These are phyloP conservation scores for Hephaestus fuliginosus DNA, from an alignment of 2,797 vertebrate genomes.

Conservation along the genomic window DNA sequence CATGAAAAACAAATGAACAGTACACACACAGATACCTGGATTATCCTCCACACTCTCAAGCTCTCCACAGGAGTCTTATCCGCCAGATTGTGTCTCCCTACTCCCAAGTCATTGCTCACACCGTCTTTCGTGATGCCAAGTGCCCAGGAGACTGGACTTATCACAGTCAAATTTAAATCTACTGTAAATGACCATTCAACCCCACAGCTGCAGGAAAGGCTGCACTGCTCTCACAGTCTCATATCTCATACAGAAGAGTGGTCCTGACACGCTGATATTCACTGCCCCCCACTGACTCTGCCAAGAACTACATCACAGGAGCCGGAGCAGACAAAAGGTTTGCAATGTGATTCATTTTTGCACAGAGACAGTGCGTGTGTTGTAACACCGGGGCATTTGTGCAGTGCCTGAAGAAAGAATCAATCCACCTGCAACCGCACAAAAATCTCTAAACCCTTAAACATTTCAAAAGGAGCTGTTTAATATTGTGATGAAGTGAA, in stretches of 20 bases:
- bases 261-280: conserved; percentile 52
- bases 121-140: neutral
- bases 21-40: conserved; percentile 21
- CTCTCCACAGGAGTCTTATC: conserved; percentile 18
- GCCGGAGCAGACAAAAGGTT: conserved; percentile 30
- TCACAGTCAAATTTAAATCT: conserved; percentile 63
- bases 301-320: conserved; percentile 49
- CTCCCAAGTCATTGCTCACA: conserved; percentile 32
- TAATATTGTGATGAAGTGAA: neutral
- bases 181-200: conserved; percentile 61
- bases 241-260: conserved; percentile 1
- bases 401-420: conserved; percentile 8
- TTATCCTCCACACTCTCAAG: conserved; percentile 15
- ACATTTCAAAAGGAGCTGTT: neutral
- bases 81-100: conserved; percentile 14
- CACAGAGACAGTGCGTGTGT: conserved; percentile 12
- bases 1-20: conserved; percentile 10
- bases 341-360: conserved; percentile 37
- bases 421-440: too few species aligned
- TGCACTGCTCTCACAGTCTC: conserved; percentile 11
- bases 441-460: neutral
- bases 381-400: conserved; percentile 2
- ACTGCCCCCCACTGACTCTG: conserved; percentile 68
- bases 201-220: conserved; percentile 40
- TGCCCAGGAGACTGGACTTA: conserved; percentile 7